These are phyloP conservation scores for Salticus scenicus DNA, from an alignment of 2,888 invertebrate genomes.

Conservation along the genomic window DNA sequence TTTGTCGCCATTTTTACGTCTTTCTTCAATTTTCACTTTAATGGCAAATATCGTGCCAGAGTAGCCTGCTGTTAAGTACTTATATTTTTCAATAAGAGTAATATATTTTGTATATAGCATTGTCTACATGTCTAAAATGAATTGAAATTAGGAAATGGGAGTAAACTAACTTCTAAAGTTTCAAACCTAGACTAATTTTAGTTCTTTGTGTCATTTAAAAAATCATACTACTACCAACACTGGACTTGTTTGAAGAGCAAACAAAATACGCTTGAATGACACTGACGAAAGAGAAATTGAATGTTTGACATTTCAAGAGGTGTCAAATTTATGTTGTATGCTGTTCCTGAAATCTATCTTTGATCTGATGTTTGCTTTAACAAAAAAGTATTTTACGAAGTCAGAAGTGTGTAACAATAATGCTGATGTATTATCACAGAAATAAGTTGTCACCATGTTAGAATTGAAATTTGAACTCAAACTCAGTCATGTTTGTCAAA, in stretches of 20 bases:
- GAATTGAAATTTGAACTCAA: no score
- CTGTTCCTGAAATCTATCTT: no score
- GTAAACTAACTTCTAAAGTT: neutral
- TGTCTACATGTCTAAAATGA: neutral
- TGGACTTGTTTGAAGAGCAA: neutral
- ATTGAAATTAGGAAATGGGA: neutral
- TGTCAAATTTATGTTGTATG: no score
- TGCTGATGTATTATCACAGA: no score
- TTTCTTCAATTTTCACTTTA: slow-evolving; percentile 7
- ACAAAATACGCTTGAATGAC: neutral
- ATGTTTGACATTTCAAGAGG: neutral
- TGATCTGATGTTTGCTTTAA: no score
- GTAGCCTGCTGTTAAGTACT: neutral
- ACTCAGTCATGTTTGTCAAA: no score
- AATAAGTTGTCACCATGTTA: no score
- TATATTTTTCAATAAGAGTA: neutral
- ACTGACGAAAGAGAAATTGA: neutral
- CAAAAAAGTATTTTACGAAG: no score
- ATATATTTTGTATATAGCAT: neutral
- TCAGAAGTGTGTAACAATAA: no score
- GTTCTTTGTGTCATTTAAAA: neutral
- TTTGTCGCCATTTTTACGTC: slow-evolving; percentile 17
- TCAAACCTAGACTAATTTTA: neutral
- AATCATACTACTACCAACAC: neutral
- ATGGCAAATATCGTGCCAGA: neutral